Evolutionary conservation across 2,888 invertebrate genomes (phyloP).

Genomic region (Agrenia bidenticulata): DNA sequence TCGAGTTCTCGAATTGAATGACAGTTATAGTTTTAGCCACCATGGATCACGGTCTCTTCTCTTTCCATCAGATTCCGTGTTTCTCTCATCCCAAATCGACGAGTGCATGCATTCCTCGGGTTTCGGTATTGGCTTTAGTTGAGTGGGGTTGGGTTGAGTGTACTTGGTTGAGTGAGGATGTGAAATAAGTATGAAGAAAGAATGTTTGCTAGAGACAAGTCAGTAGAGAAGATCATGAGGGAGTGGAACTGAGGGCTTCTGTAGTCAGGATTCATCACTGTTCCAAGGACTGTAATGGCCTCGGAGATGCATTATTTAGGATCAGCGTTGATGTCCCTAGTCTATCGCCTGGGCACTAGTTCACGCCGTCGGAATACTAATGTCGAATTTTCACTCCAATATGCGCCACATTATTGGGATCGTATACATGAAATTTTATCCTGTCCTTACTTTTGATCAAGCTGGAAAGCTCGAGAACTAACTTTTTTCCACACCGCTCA

Average conservation of each 20-base stretch:
- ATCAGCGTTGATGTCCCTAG: slow-evolving; percentile 43
- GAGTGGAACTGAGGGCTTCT: slow-evolving; percentile 1
- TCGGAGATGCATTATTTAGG: slow-evolving; percentile 47
- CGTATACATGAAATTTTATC: slow-evolving; percentile 15
- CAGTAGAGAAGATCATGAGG: slow-evolving; percentile 1
- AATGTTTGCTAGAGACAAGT: not conserved
- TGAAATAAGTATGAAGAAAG: slow-evolving; percentile 2
- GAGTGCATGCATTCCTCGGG: not conserved
- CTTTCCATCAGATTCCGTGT: not conserved
- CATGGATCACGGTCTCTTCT: not conserved
- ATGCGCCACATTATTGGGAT: slow-evolving; percentile 20
- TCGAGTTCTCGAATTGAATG: slow-evolving; percentile 7
- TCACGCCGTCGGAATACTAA: slow-evolving; percentile 41
- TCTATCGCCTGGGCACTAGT: slow-evolving; percentile 27
- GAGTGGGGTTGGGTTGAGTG: not conserved
- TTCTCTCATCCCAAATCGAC: not conserved
- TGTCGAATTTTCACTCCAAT: slow-evolving; percentile 30
- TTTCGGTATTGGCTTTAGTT: not conserved
- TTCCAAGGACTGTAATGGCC: slow-evolving; percentile 34
- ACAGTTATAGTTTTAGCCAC: slow-evolving; percentile 17
- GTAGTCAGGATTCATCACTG: slow-evolving; percentile 41
- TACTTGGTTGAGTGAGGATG: slow-evolving; percentile 3
- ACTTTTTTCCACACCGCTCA: not conserved
- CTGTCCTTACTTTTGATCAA: slow-evolving; percentile 14
- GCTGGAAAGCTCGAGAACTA: slow-evolving; percentile 1